Evolutionary conservation across 2,113 vertebrate species (phyloP), one percentile per base, ranked within the genome.

Genomic region (Perca fluviatilis): DNA sequence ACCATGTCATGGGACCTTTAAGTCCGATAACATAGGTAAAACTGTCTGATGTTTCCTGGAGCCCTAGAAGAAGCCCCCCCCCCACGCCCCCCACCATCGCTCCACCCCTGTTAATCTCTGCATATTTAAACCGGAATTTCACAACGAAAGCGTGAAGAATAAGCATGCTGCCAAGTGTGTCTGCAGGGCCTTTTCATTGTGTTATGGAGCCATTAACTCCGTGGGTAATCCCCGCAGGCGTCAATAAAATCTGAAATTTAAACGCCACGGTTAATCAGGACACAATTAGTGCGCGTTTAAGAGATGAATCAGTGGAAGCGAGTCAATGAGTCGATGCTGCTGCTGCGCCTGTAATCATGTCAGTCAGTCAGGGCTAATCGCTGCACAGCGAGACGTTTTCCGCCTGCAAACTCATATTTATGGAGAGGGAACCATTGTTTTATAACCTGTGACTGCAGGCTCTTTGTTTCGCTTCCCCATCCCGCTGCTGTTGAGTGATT

Each of bases 211-310:
- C 49, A 51, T 73, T 69, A 72, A 27, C 66, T 61, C 36, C 3
- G 13, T 30, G 46, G 47, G 58, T 7, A 25, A 66, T 19, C 79
- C 57, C 51, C 23, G 6, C 79, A 33, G 76, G 71, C 25, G 19
- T 65, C 67, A 69, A 79, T 72, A 62, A 77, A 69, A 68, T 5
- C 74, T 50, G 25, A 77, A 70, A 70, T 33, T 46, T 49, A 69
- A 83, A 47, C 49, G 27, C 64, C 80, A 50, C 30, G 51, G 33
- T 66, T 74, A 77, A 83, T 80, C 69, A 80, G 1, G 3, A 33
- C n/a, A 56, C 62, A 61, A 77, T 80, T 57, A 83, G 67, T 5
- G 40, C 2, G 6, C 68, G 57, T 49, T 16, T 33, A 15, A 36
- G 51, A 54, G 43, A 77, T 33, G 23, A 80, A 82, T 72, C 23